These are phyloP conservation scores for Zaprionus obscuricornis DNA, from an alignment of 2,888 invertebrate species.

Conservation along the genomic window DNA sequence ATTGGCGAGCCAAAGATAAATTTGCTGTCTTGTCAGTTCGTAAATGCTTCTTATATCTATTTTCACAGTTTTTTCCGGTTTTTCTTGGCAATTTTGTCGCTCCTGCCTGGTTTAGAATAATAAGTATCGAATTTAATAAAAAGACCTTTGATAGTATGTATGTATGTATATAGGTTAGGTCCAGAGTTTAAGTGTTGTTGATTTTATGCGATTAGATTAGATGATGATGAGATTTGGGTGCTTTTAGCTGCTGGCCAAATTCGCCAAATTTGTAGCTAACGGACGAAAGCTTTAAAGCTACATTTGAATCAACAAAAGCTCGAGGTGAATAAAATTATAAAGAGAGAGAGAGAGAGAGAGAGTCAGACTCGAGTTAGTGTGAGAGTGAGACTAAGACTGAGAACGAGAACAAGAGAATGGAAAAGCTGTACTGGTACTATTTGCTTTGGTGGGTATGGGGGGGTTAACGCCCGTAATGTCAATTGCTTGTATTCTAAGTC, in stretches of 20 bases:
- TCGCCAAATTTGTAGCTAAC: conserved; percentile 60
- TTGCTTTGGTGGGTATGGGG: conserved; percentile 31
- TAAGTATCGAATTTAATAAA: no score
- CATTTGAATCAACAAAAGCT: conserved; percentile 38
- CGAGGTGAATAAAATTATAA: conserved; percentile 59
- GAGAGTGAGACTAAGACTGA: no score
- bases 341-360: not conserved
- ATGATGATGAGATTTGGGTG: conserved; percentile 61
- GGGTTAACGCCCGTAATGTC: conserved; percentile 71
- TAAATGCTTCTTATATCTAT: no score
- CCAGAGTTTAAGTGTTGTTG: conserved; percentile 48
- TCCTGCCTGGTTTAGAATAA: no score
- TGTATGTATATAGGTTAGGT: no score
- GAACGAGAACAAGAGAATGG: conserved; percentile 3
- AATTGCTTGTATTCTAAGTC: conserved; percentile 62
- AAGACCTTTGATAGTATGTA: no score
- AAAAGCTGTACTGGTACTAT: not conserved
- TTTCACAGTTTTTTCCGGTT: no score
- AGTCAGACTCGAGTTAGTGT: not conserved
- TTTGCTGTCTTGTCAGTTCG: no score
- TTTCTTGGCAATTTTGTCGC: no score
- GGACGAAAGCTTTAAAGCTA: conserved; percentile 50
- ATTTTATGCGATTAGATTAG: conserved; percentile 71
- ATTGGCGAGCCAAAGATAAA: no score
- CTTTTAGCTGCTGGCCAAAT: conserved; percentile 36